These are phyloP conservation scores for Geophilus truncorum DNA, from an alignment of 2,888 invertebrate species.

Conservation along the genomic window DNA sequence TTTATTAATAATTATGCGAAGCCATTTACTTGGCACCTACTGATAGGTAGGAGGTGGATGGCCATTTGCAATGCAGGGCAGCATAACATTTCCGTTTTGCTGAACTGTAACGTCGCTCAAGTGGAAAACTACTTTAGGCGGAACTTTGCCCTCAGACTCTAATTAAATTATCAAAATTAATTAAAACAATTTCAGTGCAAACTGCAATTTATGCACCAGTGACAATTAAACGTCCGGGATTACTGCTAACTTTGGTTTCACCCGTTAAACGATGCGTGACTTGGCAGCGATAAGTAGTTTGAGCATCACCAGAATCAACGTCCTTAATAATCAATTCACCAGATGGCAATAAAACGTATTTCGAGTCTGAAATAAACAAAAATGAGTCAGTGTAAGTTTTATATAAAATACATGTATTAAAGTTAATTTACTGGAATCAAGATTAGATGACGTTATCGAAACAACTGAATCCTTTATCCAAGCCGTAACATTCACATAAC, in stretches of 20 bases:
- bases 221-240: constrained; percentile 38
- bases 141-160: constrained; percentile 20
- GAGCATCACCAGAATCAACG: constrained; percentile 35
- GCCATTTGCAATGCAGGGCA: neutral
- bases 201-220: constrained; percentile 34
- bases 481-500: constrained; percentile 16
- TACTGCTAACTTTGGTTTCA: constrained; percentile 37
- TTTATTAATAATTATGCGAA: neutral
- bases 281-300: constrained; percentile 37
- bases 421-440: neutral
- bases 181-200: neutral
- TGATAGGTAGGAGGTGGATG: neutral
- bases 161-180: neutral
- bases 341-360: constrained; percentile 37
- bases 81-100: neutral
- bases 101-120: neutral
- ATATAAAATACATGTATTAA: neutral
- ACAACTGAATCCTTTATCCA: constrained; percentile 30
- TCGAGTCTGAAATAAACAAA: constrained; percentile 32
- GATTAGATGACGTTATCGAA: neutral
- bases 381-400: neutral
- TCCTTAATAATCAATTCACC: constrained; percentile 38
- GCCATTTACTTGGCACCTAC: neutral
- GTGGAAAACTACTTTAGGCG: constrained; percentile 5
- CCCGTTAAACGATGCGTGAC: constrained; percentile 38